Evolutionary conservation across 2,797 vertebrate species (phyloP).

Genomic region (Lagocephalus sceleratus): DNA sequence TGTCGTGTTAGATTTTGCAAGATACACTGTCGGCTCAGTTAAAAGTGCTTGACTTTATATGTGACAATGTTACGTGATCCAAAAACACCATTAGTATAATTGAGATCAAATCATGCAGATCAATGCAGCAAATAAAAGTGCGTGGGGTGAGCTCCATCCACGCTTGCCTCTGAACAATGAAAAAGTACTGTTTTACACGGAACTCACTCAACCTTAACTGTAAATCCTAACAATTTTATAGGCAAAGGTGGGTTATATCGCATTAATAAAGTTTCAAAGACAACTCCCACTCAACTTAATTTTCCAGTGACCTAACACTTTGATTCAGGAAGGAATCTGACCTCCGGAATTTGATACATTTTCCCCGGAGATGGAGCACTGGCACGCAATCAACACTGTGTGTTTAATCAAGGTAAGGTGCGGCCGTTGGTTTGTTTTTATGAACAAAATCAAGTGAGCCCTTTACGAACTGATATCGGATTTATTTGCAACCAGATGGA

Average conservation of each 20-base stretch:
- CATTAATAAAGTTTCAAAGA: not conserved
- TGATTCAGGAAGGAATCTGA: not conserved
- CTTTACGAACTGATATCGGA: too few species aligned
- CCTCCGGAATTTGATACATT: conserved; percentile 5
- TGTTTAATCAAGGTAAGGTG: not conserved
- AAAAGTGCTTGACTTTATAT: conserved; percentile 15
- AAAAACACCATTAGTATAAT: conserved; percentile 23
- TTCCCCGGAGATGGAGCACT: not conserved
- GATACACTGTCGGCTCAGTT: conserved; percentile 12
- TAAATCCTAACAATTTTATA: too few species aligned
- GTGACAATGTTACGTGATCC: conserved; percentile 12
- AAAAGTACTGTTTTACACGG: too few species aligned
- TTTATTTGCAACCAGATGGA: too few species aligned
- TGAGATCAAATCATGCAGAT: conserved; percentile 26
- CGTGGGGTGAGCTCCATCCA: conserved; percentile 1
- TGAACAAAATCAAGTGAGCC: not conserved
- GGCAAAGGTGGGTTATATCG: not conserved
- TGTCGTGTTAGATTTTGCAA: conserved; percentile 6
- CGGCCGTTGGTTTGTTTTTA: not conserved
- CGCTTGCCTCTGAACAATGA: not conserved
- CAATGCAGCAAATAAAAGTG: conserved; percentile 9
- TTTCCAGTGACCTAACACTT: not conserved
- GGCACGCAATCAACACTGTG: conserved; percentile 19
- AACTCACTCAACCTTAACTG: not conserved
- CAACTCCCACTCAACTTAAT: not conserved